These are phyloP conservation scores for Heloderma charlesbogerti DNA, from an alignment of 2,113 vertebrate genomes.

Conservation along the genomic window DNA sequence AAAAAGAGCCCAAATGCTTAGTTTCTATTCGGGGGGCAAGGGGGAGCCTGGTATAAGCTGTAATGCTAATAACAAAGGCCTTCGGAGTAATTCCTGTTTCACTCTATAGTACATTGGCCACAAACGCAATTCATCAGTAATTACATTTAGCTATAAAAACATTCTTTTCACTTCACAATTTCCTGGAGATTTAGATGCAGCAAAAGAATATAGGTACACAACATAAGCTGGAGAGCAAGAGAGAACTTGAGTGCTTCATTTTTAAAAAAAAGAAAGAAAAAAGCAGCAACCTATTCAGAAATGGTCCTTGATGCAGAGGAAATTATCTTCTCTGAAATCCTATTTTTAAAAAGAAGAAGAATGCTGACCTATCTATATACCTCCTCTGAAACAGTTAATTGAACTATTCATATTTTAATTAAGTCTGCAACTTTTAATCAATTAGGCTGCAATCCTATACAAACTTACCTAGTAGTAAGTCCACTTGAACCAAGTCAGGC, in stretches of 20 bases:
- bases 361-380: neutral
- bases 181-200: slow-evolving; percentile 68
- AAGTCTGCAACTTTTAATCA: neutral
- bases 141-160: slow-evolving; percentile 69
- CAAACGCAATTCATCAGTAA: slow-evolving; percentile 72
- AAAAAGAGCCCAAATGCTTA: slow-evolving; percentile 70
- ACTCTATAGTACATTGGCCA: slow-evolving; percentile 67
- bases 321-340: slow-evolving; percentile 2
- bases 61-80: slow-evolving; percentile 74
- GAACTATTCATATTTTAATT: neutral
- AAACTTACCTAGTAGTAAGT: neutral
- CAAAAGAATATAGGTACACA: slow-evolving; percentile 50
- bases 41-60: slow-evolving; percentile 48
- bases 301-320: slow-evolving; percentile 26
- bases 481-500: neutral
- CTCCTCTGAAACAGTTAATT: slow-evolving; percentile 27
- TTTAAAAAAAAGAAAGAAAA: neutral
- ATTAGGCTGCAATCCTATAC: neutral
- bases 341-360: neutral
- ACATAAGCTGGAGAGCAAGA: slow-evolving; percentile 11
- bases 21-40: slow-evolving; percentile 73
- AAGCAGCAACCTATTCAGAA: slow-evolving; percentile 13
- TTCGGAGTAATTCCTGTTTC: slow-evolving; percentile 76
- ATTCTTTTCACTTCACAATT: slow-evolving; percentile 68
- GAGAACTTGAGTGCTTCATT: neutral